Conservation (phyloP, 1,140 invertebrate genomes). For the Euura lappo region DNA sequence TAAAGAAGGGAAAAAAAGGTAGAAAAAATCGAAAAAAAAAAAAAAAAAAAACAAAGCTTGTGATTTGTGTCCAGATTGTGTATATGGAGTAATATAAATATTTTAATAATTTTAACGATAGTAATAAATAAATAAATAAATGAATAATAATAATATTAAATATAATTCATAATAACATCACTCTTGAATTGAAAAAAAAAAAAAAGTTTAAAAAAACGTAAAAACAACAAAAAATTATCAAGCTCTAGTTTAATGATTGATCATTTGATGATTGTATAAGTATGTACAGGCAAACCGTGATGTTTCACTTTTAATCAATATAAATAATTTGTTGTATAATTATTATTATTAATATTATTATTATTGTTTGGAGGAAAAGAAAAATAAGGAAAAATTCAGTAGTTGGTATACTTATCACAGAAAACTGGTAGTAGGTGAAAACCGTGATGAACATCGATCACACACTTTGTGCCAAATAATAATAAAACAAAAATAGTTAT, state of each 20-base stretch:
- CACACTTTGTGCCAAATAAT: slow-evolving; percentile 1
- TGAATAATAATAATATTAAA: background rate
- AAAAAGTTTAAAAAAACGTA: too few relatives aligned
- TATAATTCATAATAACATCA: slow-evolving; percentile 7
- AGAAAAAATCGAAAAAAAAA: background rate
- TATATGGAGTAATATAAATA: slow-evolving; percentile 24
- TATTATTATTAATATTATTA: background rate
- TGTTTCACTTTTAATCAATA: background rate
- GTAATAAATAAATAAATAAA: slow-evolving; percentile 1
- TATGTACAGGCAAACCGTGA: slow-evolving; percentile 6
- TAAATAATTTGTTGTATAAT: too few relatives aligned
- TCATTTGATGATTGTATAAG: background rate
- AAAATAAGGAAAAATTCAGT: background rate
- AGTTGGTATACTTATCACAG: slow-evolving; percentile 2
- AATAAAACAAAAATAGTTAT: background rate
- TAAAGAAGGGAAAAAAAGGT: background rate
- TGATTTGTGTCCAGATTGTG: slow-evolving; percentile 22
- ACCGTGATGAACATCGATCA: background rate
- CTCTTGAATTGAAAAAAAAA: background rate
- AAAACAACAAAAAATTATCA: background rate
- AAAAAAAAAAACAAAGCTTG: background rate
- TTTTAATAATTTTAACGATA: slow-evolving; percentile 22
- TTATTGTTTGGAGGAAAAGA: background rate
- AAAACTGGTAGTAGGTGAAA: background rate
- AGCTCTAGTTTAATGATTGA: slow-evolving; percentile 1